Percentiles rank a stretch among this genome's conserved stretches.
Evolutionary conservation across 2,113 vertebrate species (phyloP).

Genomic region (Onychostruthus taczanowskii): DNA sequence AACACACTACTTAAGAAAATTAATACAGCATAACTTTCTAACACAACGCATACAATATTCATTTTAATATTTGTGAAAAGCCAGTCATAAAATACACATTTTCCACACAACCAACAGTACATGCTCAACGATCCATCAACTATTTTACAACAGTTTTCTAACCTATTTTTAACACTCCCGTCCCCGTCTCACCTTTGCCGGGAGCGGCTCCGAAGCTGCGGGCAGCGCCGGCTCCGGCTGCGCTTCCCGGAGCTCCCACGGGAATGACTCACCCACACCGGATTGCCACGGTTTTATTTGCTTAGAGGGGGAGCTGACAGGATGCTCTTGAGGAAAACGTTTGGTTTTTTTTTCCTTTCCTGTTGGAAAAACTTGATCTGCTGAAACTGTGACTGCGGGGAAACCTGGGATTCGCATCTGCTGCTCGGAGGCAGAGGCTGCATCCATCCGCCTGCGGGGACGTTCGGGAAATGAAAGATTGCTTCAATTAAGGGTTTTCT

Average conservation of each 20-base stretch:
- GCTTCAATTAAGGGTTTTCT: neutral
- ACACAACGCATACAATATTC: too few species aligned
- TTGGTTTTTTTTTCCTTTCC: neutral
- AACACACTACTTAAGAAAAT: too few species aligned
- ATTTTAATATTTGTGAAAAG: too few species aligned
- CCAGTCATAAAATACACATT: too few species aligned
- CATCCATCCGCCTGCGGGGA: neutral
- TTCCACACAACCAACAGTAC: too few species aligned
- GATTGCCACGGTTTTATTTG: neutral
- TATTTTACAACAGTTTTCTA: too few species aligned
- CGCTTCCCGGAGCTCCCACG: neutral
- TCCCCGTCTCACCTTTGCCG: neutral
- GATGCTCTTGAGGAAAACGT: neutral
- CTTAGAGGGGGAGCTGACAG: neutral
- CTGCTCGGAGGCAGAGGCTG: neutral
- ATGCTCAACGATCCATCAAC: too few species aligned
- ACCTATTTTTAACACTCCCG: neutral
- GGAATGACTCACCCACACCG: neutral
- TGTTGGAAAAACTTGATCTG: neutral
- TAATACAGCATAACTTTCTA: too few species aligned
- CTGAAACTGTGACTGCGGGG: neutral
- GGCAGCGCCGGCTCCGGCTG: neutral
- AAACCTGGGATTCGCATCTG: neutral
- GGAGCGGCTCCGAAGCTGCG: neutral
- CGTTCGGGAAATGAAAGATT: neutral